phyloP scores from a whole-genome alignment of 1,140 invertebrate species.

The Heterodera carotae region DNA sequence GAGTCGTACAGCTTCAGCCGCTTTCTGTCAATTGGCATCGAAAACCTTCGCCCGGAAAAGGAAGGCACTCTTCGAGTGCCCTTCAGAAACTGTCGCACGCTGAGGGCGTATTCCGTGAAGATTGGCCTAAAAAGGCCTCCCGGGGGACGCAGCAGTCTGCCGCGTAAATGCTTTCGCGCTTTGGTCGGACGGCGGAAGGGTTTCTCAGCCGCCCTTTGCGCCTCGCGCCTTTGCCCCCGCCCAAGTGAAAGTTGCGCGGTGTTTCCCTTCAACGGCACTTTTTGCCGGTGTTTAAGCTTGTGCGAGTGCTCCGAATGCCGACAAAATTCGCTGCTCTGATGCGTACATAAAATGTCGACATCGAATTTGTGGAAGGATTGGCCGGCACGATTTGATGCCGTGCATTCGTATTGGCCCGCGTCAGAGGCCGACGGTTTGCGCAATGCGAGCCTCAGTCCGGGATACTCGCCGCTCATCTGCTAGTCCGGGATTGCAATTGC shows the following conservation, averaged over 20 bases:
- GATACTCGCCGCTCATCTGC: constrained; percentile 50
- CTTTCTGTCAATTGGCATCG: not conserved
- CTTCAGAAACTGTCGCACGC: not conserved
- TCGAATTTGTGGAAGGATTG: constrained; percentile 57
- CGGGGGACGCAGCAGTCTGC: not conserved
- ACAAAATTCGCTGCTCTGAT: constrained; percentile 48
- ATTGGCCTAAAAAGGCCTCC: not conserved
- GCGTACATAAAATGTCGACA: constrained; percentile 63
- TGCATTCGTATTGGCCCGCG: constrained; percentile 58
- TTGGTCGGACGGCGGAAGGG: not conserved
- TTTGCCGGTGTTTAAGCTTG: constrained; percentile 33
- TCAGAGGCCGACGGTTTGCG: constrained; percentile 37
- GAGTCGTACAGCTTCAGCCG: not conserved
- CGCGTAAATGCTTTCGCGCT: not conserved
- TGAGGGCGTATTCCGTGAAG: constrained; percentile 3
- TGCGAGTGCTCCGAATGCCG: constrained; percentile 54
- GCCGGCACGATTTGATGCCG: constrained; percentile 60
- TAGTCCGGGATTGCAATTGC: not conserved
- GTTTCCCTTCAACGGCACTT: not conserved
- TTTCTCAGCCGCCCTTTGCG: not conserved
- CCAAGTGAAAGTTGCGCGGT: not conserved
- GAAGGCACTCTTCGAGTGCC: not conserved
- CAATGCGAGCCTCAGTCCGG: constrained; percentile 49
- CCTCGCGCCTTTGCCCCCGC: not conserved
- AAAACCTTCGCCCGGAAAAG: not conserved